These are phyloP conservation scores for Vulpes vulpes DNA, from an alignment of 2,113 vertebrate genomes.

Conservation along the genomic window DNA sequence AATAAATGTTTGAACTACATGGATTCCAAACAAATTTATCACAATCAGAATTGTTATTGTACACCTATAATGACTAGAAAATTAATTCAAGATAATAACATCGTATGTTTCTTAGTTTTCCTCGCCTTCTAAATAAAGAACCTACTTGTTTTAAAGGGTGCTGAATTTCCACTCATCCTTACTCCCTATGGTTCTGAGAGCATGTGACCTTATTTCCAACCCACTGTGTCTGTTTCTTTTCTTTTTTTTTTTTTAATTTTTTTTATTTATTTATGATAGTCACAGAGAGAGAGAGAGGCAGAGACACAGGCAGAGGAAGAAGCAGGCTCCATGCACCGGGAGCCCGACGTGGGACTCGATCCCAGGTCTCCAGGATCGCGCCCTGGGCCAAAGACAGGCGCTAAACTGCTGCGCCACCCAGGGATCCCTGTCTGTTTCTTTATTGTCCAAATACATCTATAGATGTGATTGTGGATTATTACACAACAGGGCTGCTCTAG, in stretches of 20 bases:
- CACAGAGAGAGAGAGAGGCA: no score
- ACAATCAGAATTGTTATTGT: constrained; percentile 12
- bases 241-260: no score
- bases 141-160: background rate
- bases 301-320: no score
- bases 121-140: background rate
- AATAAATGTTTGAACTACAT: constrained; percentile 3
- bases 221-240: background rate
- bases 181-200: background rate
- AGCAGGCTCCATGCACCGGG: no score
- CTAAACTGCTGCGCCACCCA: no score
- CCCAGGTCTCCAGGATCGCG: no score
- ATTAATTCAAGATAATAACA: constrained; percentile 41
- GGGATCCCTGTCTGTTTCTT: background rate
- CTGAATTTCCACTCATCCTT: background rate
- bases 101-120: constrained; percentile 3
- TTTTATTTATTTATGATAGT: no score
- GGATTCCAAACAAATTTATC: constrained; percentile 39
- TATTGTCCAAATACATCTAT: background rate
- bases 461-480: background rate
- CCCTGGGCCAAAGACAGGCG: no score
- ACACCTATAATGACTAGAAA: constrained; percentile 60
- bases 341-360: no score
- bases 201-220: background rate
- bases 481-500: no score